Base-by-base conservation (phyloP, 2,797 vertebrate species). In the Rallus crepitans region DNA sequence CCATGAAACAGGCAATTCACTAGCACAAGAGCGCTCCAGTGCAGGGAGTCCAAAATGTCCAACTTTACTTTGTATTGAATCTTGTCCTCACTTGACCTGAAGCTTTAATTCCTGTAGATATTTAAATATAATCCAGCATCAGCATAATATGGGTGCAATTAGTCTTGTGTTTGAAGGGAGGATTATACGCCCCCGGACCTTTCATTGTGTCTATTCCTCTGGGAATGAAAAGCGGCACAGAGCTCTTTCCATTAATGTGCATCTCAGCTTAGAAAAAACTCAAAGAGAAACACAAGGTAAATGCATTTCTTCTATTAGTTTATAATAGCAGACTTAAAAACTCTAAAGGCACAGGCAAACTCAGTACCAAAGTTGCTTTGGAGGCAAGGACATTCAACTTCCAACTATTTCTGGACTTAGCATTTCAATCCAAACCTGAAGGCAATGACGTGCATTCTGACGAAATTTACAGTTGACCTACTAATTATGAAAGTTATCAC, bases 401-500 rank as follows among this genome's bases (percentile, higher is more conserved):
- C 30, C 57, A 57, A 55, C 60, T 87, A 69, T 33, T 93, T 96
- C 87, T 56, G 13, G 30, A 47, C 40, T 56, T 53, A 48, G 3
- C 39, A 70, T 77, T 80, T 81, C 45, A 40, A 13, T 71, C 77
- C 64, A 69, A 91, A 91, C 69, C 31, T 37, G 59, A 73, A 82
- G 50, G 24, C n/a, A 64, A 2, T 91, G 87, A 84, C 12, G 2
- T 87, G 78, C 16, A 40, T 85, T 94, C 88, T 91, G 75, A 87
- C 28, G 63, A 97, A 93, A 81, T 56, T 90, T 89, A 50, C 31
- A 85, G 73, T 95, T 90, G 80, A 82, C 65, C 88, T 81, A 53
- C 60, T 79, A 91, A 87, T 96, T 96, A 90, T 63, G 47, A 69
- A 97, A 91, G 47, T 93, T 91, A 94, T 90, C 77, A 37, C 64